Evolutionary conservation across 1,140 invertebrate species (phyloP).

Genomic region (Drosophila serrata): DNA sequence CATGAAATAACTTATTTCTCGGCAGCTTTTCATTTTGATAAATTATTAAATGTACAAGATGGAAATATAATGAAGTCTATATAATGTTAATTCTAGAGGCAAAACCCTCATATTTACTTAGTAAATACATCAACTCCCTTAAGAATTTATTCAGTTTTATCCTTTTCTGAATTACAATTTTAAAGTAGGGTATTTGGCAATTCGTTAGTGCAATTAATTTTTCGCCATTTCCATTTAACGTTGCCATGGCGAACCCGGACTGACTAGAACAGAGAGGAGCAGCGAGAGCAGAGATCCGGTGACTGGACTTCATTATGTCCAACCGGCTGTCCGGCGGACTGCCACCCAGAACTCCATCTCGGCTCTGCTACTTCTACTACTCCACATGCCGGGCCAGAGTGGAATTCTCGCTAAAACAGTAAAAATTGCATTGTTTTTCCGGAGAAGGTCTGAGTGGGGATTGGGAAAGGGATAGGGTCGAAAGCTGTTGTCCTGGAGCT

Average conservation of each 20-base stretch:
- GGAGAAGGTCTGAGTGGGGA: constrained; percentile 2
- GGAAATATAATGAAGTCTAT: too few species aligned
- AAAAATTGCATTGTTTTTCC: constrained; percentile 66
- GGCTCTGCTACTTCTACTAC: neutral
- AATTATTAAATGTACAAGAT: too few species aligned
- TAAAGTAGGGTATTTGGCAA: neutral
- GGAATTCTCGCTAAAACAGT: constrained; percentile 69
- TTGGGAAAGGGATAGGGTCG: neutral
- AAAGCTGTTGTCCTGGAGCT: constrained; percentile 11
- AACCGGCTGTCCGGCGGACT: constrained; percentile 45
- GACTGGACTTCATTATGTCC: constrained; percentile 66
- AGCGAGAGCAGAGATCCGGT: constrained; percentile 16
- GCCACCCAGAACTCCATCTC: constrained; percentile 17
- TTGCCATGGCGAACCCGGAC: constrained; percentile 12
- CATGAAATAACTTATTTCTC: too few species aligned
- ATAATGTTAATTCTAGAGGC: too few species aligned
- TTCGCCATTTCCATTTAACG: constrained; percentile 17
- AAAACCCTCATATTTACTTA: too few species aligned
- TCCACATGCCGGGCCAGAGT: constrained; percentile 38
- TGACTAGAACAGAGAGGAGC: constrained; percentile 30
- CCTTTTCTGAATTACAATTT: neutral
- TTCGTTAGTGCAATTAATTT: neutral
- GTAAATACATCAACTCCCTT: too few species aligned
- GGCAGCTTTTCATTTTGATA: too few species aligned
- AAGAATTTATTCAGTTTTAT: too few species aligned